Conservation (phyloP, 2,888 invertebrate genomes). For the Neoascia interrupta region DNA sequence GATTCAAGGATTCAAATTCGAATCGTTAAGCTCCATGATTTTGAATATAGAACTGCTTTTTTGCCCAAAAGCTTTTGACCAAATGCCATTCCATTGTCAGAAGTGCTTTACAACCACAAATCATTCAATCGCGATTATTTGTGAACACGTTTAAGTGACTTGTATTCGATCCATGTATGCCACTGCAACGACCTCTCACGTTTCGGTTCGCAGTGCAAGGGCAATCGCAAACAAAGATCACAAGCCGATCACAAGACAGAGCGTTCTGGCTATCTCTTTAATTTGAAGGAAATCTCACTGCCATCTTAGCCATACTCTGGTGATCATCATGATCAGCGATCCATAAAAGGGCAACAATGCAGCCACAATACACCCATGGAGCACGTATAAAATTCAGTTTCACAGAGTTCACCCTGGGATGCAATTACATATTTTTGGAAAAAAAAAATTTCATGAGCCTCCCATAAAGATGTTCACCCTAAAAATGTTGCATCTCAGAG, state of each 20-base stretch:
- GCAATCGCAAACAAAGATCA: slow-evolving; percentile 65
- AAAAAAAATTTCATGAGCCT: too few relatives aligned
- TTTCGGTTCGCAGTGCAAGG: slow-evolving; percentile 56
- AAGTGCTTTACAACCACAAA: too few relatives aligned
- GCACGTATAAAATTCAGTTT: slow-evolving; percentile 60
- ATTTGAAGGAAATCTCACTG: slow-evolving; percentile 67
- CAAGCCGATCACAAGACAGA: slow-evolving; percentile 52
- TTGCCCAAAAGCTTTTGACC: too few relatives aligned
- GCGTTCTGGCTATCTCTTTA: slow-evolving; percentile 62
- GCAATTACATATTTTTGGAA: slow-evolving; percentile 59
- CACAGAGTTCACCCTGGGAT: slow-evolving; percentile 36
- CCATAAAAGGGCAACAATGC: slow-evolving; percentile 61
- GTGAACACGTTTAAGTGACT: not conserved
- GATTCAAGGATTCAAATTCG: too few relatives aligned
- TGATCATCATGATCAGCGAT: slow-evolving; percentile 62
- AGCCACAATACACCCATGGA: slow-evolving; percentile 56
- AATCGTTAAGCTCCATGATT: too few relatives aligned
- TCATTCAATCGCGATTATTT: too few relatives aligned
- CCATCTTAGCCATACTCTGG: slow-evolving; percentile 61
- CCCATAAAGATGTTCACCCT: too few relatives aligned
- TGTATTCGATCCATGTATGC: not conserved
- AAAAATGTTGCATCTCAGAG: too few relatives aligned
- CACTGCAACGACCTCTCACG: slow-evolving; percentile 61
- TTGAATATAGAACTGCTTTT: too few relatives aligned
- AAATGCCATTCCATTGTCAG: too few relatives aligned